Evolutionary conservation across 92 coral and sea anemone genomes (phyloP), one percentile per base, ranked within the genome.

Genomic region (Umimayanthus chanpuru): DNA sequence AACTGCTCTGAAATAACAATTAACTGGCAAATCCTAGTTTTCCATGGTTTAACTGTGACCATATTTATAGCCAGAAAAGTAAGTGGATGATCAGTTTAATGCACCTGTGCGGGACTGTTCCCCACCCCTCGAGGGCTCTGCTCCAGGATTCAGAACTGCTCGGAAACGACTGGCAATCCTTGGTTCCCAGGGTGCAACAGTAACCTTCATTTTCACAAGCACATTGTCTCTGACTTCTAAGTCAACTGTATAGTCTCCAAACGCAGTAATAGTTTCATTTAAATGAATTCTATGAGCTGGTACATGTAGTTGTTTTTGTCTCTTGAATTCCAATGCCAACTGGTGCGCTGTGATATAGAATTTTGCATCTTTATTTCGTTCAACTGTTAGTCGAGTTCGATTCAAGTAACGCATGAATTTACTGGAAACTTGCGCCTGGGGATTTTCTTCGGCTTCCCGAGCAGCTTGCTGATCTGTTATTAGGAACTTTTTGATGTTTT

Each of bases 281-380:
- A 95, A 66, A n/a, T 89, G 88, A 25, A 97, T 92, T 39, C 98
- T 93, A 74, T 95, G 96, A 18, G 93, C 90, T 39, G 99, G 99
- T 1, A 97, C 98, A 32, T 92, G 92, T 8, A 97, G 89, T 49
- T 95, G 94, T 55, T 91, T 93, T 90, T 95, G 96, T 8, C 89
- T 90, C 71, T 91, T 91, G 77, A 91, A 97, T 61, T 97, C 98
- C 29, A 92, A 58, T 30, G 98, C 96, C 14, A 97, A 44, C 20
- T 95, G 95, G n/a, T 97, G 97, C 26, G 93, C 93, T 41, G 89
- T 92, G 14, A 97, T 93, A 71, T 81, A 89, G 44, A 96, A 94
- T 21, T 88, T 82, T 11, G 88, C 90, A 29, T 79, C 92, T 25
- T 89, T 92, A 49, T 95, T 94, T 21, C 96, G 94, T 73, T 89